Base-by-base conservation (phyloP, 2,888 invertebrate species). In the Stratiomys singularior region DNA sequence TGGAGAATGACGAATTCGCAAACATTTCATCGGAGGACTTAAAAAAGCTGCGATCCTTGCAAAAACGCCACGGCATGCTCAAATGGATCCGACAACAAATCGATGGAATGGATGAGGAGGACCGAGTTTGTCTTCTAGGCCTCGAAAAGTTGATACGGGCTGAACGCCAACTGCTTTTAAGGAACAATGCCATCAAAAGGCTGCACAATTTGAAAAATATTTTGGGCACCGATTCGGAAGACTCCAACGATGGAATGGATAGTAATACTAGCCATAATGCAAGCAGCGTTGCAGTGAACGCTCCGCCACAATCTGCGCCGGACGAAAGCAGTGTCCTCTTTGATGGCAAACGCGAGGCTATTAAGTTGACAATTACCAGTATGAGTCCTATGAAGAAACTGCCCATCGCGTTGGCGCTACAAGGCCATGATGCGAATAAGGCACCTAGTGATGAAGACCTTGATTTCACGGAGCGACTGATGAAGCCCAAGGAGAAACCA, bases 291-390 rank as follows among this genome's bases (percentile, higher is more conserved):
- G 9, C 18, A 1, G 69, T 4, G 4, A 4, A 7, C 0, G 27
- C 23, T 3, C 1, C 18, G 11, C 11, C n/a, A 25, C 30, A 30
- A 4, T 18, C 44, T 11, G 13, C 9, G 1, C n/a, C 18, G 13
- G 27, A 15, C 7, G 72, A 30, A 25, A 56, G 21, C 9, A 18
- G 23, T 11, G 11, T 15, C 52, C 86, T 87, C 1, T 86, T 86
- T 56, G 84, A 86, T 80, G 81, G 82, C 2, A 87, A 86, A 80
- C 84, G 87, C 4, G 86, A 86, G 78, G 83, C 85, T 4, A 86
- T 86, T 23, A 86, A 86, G 78, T 44, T 86, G 71, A 86, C 83
- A 3, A 84, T 87, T 86, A 0, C 86, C 85, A 0, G 77, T 11
- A 86, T 86, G 76, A 78, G 84, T 1, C 83, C 85, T 18, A 81